Percentiles rank a stretch among this genome's conserved stretches.
These are phyloP conservation scores for Bungarus multicinctus DNA, from an alignment of 2,113 vertebrate genomes.

Conservation along the genomic window DNA sequence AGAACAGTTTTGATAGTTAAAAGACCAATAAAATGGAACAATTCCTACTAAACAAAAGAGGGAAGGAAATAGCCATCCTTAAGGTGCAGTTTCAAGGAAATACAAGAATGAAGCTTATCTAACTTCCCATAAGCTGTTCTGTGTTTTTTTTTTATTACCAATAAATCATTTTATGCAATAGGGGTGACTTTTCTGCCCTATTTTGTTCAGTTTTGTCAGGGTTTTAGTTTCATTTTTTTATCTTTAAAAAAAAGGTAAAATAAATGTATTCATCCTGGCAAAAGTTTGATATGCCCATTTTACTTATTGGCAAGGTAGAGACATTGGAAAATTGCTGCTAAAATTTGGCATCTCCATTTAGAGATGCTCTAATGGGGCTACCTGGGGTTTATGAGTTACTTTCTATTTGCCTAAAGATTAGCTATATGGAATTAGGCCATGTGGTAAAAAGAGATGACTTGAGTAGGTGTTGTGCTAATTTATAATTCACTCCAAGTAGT, in stretches of 20 bases:
- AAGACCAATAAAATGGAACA: neutral
- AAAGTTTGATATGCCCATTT: neutral
- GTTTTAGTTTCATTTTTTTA: neutral
- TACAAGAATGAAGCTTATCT: neutral
- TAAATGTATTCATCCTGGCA: neutral
- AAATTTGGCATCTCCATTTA: neutral
- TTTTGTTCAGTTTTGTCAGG: neutral
- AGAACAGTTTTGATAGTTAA: neutral
- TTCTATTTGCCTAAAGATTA: neutral
- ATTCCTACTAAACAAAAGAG: neutral
- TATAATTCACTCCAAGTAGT: neutral
- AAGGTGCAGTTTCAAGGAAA: neutral
- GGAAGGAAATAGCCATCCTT: neutral
- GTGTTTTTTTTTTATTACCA: neutral
- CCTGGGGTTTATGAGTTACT: neutral
- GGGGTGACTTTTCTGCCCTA: neutral
- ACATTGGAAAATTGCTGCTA: neutral
- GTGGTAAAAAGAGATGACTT: neutral
- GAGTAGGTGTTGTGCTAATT: neutral
- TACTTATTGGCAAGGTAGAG: neutral
- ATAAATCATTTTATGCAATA: neutral
- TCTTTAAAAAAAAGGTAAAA: neutral
- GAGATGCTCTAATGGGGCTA: neutral
- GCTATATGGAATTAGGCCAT: neutral
- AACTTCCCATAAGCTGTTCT: neutral